A percentile compares a stretch with the other conserved stretches of the same genome.
These are phyloP conservation scores for Lydus trimaculatus DNA, from an alignment of 2,888 invertebrate genomes.

Conservation along the genomic window DNA sequence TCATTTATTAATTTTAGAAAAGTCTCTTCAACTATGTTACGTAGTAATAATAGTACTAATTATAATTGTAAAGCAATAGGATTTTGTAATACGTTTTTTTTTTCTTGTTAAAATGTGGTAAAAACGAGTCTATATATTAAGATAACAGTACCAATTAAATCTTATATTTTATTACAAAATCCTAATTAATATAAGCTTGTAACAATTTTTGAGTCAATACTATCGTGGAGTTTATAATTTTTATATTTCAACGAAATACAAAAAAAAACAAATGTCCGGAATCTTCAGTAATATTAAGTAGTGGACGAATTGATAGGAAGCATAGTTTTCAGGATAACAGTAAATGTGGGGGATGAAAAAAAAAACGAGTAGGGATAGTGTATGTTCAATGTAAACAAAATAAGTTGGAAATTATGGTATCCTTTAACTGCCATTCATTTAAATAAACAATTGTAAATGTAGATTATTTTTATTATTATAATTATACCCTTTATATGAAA, in stretches of 20 bases:
- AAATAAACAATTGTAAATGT: constrained; percentile 53
- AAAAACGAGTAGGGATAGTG: constrained; percentile 48
- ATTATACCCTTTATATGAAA: background rate
- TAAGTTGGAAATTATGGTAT: constrained; percentile 49
- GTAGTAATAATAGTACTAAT: background rate
- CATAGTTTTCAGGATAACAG: constrained; percentile 45
- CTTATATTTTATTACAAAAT: background rate
- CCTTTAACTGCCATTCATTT: constrained; percentile 57
- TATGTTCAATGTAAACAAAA: constrained; percentile 51
- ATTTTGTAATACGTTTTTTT: background rate
- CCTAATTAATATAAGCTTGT: background rate
- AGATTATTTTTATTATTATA: constrained; percentile 10
- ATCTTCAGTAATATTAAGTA: constrained; percentile 31
- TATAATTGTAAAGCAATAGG: background rate
- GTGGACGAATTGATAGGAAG: constrained; percentile 16
- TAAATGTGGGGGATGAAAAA: constrained; percentile 55
- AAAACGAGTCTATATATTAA: background rate
- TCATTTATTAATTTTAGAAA: too few relatives aligned
- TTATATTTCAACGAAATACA: background rate
- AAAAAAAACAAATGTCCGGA: constrained; percentile 19
- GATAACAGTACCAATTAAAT: background rate
- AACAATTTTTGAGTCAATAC: too few relatives aligned
- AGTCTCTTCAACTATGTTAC: background rate
- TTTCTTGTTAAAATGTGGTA: too few relatives aligned
- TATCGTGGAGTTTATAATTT: background rate